phyloP scores from a whole-genome alignment of 2,888 invertebrate species.

The Pegoplata infirma region DNA sequence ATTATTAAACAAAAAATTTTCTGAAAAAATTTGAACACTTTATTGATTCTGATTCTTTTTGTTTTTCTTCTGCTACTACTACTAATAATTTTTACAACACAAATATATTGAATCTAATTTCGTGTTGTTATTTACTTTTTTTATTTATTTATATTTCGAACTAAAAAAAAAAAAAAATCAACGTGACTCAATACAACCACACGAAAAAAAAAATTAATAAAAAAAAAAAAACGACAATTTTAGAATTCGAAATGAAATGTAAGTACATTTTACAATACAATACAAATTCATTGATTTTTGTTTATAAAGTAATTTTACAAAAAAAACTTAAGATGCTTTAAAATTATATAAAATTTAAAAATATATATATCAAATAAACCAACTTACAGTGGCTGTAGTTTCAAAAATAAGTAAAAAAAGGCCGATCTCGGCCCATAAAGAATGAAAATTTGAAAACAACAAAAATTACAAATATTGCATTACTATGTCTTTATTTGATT shows the following conservation, averaged over 20 bases:
- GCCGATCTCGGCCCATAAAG: no score
- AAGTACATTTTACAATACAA: slow-evolving; percentile 62
- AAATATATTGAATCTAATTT: slow-evolving; percentile 61
- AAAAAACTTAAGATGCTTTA: neutral
- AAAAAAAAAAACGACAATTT: slow-evolving; percentile 57
- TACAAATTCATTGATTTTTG: slow-evolving; percentile 16
- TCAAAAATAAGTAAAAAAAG: no score
- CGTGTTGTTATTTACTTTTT: slow-evolving; percentile 62
- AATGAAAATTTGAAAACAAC: no score
- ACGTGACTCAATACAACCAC: slow-evolving; percentile 26
- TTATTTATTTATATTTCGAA: slow-evolving; percentile 63
- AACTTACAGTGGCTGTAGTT: no score
- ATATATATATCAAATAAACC: no score
- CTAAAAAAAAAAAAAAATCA: slow-evolving; percentile 41
- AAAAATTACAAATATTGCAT: no score
- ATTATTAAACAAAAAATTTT: slow-evolving; percentile 1
- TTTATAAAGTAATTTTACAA: neutral
- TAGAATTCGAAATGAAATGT: slow-evolving; percentile 66
- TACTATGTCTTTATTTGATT: no score
- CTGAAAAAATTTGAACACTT: slow-evolving; percentile 2
- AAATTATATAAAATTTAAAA: no score
- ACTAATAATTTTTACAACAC: slow-evolving; percentile 17
- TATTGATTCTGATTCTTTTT: neutral
- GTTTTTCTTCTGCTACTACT: neutral
- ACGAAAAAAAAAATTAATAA: slow-evolving; percentile 32